Evolutionary conservation across 2,888 invertebrate species (phyloP), one percentile per base, ranked within the genome.

Genomic region (Eupithecia vulgata): DNA sequence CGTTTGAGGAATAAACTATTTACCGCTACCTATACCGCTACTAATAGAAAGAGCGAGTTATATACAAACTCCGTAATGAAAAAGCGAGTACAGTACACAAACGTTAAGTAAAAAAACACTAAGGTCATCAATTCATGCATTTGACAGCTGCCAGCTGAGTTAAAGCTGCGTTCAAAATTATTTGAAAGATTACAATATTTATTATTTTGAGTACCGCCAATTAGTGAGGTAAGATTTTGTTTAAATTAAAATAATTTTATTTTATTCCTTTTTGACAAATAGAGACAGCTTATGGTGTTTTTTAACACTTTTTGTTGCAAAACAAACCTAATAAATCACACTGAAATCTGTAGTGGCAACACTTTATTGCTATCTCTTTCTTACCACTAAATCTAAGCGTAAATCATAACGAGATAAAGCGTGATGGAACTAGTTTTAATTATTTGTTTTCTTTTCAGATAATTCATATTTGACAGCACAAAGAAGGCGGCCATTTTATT

Each of bases 401-500:
- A 83, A 83, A 85, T 83, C 78, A 85, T 81, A 82, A 79, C 80
- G 80, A 89, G 91, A 86, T 85, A 79, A 87, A 91, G 88, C 85
- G 91, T 86, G 91, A 90, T 83, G 83, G 87, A 82, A 86, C 86
- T 86, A 90, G 86, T 87, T 91, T 88, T 91, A 90, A 89, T 90
- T 93, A 89, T 91, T 92, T 93, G 89, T 92, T 93, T 92, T 92
- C 91, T 89, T 92, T 88, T 85, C 86, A 83, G 87, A 88, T 88
- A 90, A 85, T 87, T 90, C 84, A 87, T 82, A 81, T 91, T 91
- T 94, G 94, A 94, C 94, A 94, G 93, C 91, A 93, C 93, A 93
- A 94, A 93, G 91, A 87, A 91, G 90, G 89, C 94, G 91, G 94
- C 94, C 94, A 94, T 94, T 93, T 94, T 94, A 94, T 91, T 91